A percentile compares a stretch with the other conserved stretches of the same genome.
Conservation (phyloP, 2,113 vertebrate genomes). For the Gymnobelideus leadbeateri region DNA sequence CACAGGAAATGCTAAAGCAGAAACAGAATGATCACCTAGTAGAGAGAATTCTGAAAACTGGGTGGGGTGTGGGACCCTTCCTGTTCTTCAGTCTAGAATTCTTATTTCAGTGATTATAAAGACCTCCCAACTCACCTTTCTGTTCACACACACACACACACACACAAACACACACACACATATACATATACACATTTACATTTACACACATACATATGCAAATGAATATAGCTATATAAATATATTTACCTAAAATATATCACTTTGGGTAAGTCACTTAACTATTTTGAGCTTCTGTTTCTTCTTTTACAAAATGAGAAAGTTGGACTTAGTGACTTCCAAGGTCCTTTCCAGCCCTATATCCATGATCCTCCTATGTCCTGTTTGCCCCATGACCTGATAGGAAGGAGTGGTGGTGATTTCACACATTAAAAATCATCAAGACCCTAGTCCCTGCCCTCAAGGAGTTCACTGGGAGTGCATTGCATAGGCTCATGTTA, state of each 20-base stretch:
- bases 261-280: neutral
- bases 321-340: neutral
- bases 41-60: neutral
- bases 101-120: neutral
- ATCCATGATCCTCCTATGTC: neutral
- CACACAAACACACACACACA: too few species aligned
- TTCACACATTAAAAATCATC: neutral
- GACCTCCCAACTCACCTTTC: neutral
- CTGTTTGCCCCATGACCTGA: neutral
- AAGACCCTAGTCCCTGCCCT: neutral
- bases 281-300: neutral
- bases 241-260: neutral
- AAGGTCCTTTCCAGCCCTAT: neutral
- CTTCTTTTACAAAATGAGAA: neutral
- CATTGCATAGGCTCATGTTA: neutral
- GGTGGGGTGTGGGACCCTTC: neutral
- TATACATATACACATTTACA: too few species aligned
- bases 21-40: neutral
- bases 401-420: neutral
- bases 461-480: neutral
- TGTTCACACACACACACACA: neutral
- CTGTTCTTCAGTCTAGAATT: neutral
- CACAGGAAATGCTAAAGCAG: neutral
- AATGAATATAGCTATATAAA: neutral
- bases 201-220: neutral